A percentile compares a stretch with the other conserved stretches of the same genome.
phyloP scores from a whole-genome alignment of 2,797 vertebrate genomes.

The Sebastes flavidus region DNA sequence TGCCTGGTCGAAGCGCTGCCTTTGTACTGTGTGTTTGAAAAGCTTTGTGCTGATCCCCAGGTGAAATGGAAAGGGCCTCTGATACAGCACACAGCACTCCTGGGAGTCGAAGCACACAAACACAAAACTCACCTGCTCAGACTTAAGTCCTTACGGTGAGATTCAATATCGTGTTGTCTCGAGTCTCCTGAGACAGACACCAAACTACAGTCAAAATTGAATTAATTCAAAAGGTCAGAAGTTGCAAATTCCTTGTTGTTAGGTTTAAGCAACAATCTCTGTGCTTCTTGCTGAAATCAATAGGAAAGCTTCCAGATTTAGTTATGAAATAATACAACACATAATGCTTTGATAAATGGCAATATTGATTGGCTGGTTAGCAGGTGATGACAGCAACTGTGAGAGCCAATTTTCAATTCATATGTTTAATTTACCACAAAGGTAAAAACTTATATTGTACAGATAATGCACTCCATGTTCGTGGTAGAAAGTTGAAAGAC shows the following conservation, averaged over 20 bases:
- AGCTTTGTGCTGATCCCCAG: conserved; percentile 84
- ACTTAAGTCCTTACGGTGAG: not conserved
- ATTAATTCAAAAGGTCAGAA: not conserved
- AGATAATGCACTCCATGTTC: not conserved
- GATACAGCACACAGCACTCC: conserved; percentile 10
- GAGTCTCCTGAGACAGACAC: not conserved
- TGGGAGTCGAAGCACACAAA: not conserved
- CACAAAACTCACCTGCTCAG: not conserved
- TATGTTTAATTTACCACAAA: not conserved
- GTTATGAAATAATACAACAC: not conserved
- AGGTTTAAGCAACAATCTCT: not conserved
- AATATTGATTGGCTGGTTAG: not conserved
- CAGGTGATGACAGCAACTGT: not conserved
- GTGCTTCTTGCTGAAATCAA: not conserved
- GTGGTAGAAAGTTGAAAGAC: not conserved
- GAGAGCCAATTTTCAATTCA: not conserved
- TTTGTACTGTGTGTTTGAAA: conserved; percentile 79
- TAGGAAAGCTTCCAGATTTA: not conserved
- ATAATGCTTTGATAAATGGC: not conserved
- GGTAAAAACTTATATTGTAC: not conserved
- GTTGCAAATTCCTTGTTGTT: not conserved
- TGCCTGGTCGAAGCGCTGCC: conserved; percentile 58
- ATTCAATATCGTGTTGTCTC: not conserved
- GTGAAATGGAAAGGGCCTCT: conserved; percentile 47
- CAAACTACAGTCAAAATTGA: not conserved